Conservation (phyloP, 2,888 invertebrate genomes). For the Metalampra italica region DNA sequence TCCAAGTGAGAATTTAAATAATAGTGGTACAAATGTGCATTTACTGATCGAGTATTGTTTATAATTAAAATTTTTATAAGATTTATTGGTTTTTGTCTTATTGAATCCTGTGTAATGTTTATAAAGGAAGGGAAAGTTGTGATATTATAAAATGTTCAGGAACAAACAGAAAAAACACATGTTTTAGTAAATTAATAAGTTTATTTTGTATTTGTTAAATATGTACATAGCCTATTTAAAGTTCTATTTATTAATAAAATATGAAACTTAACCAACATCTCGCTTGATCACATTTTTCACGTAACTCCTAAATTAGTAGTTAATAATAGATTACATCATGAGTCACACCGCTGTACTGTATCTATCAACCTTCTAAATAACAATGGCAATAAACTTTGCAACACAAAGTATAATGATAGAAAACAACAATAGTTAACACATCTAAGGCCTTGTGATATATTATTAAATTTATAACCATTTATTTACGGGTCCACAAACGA, state of each 20-base stretch:
- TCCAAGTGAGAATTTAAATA: slow-evolving; percentile 28
- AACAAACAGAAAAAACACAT: slow-evolving; percentile 24
- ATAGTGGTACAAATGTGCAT: slow-evolving; percentile 1
- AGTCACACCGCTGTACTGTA: slow-evolving; percentile 17
- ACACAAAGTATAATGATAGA: slow-evolving; percentile 36
- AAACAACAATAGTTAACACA: slow-evolving; percentile 57
- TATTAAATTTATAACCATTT: background rate
- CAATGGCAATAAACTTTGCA: slow-evolving; percentile 54
- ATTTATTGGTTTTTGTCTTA: too few relatives aligned
- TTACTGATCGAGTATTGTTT: background rate
- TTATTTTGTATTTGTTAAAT: slow-evolving; percentile 72
- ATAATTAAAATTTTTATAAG: background rate
- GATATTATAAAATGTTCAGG: too few relatives aligned
- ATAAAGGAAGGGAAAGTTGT: background rate
- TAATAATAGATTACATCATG: slow-evolving; percentile 1
- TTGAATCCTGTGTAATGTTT: too few relatives aligned
- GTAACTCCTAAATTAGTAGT: slow-evolving; percentile 45
- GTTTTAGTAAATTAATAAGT: slow-evolving; percentile 74
- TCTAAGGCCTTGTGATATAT: slow-evolving; percentile 55
- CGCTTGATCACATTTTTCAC: slow-evolving; percentile 68
- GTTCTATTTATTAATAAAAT: slow-evolving; percentile 64
- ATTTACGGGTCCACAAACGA: background rate
- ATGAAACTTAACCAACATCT: slow-evolving; percentile 71
- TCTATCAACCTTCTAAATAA: slow-evolving; percentile 8
- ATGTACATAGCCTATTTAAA: slow-evolving; percentile 71